Base-by-base conservation (phyloP, 2,113 vertebrate genomes). In the Micronycteris hirsuta region DNA sequence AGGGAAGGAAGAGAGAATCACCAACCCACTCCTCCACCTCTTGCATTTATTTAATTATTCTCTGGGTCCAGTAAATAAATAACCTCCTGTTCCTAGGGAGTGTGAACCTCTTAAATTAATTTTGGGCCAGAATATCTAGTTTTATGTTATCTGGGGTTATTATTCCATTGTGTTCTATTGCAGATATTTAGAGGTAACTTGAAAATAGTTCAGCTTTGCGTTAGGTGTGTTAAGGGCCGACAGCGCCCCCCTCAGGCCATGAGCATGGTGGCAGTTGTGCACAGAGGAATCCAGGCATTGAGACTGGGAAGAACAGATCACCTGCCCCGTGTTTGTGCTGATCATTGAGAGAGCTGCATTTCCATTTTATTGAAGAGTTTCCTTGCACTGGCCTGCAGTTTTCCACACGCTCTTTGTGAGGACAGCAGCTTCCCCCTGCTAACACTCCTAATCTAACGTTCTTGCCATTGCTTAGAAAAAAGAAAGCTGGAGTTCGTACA, bases 221-320 rank as follows among this genome's bases (percentile, higher is more conserved):
- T 86, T 15, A 5, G 45, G 11, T 56, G n/a, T 9, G 47, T 86
- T 74, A 33, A 70, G 77, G 45, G 7, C 47, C 13, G 8, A 90
- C 61, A 95, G 31, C 90, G 94, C 91, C 96, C 0, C 82, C 61
- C 9, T 45, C 82, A 91, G 96, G 91, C 68, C n/a, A 80, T 7
- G 0, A 7, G 38, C 22, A 45, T 63, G 13, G 1, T 31, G 78
- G 88, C 91, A 88, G 28, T 1, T 38, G 33, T 7, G 26, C 7
- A 1, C 3, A 13, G 41, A 70, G 22, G 7, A 14, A 6, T 1
- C 4, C 36, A 4, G 20, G 61, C 4, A 4, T 8, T 36, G 36
- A 63, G 22, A 3, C 15, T 5, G 41, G 9, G 4, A 67, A 54
- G 36, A 86, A 11, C 3, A 82, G 13, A 24, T 43, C 2, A 17